Base-by-base conservation (phyloP, 2,888 invertebrate genomes). In the Drosophila trichaetosa region DNA sequence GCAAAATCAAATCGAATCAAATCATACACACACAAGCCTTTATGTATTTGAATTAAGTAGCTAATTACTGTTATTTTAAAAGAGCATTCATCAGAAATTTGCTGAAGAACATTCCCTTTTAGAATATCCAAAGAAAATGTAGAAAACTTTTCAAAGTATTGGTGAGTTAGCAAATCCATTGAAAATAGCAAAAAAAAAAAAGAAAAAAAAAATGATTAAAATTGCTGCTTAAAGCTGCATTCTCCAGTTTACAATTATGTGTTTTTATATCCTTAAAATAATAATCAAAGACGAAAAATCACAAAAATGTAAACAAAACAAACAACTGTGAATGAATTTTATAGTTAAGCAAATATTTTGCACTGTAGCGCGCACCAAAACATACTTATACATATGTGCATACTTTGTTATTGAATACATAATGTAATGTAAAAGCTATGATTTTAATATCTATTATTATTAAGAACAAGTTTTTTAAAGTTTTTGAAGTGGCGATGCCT, bases 261-360 rank as follows among this genome's bases (percentile, higher is more conserved):
- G 51, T 53, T 62, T 38, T 8, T 18, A 27, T 36, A 36, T 24
- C 21, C 33, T 49, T 46, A 46, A 61, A 48, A 40, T 59, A 40
- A 56, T 36, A 58, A 69, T 53, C 53, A 51, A 57, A 49, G 52
- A 31, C 8, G 11, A 38, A 42, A 48, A 62, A 42, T 10, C 51
- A 34, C 21, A 51, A 46, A 54, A 60, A 51, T n/a, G 1, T 33
- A 52, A 13, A 11, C 13, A 36, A 68, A 62, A 34, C 6, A 3
- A 54, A 68, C 27, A 83, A 73, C 84, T 87, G 87, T 87, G 84
- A 87, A 84, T 70, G 60, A 78, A 84, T 87, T 87, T 84, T 82
- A 71, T 84, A 87, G 75, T 73, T 75, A 71, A 74, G 85, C 79
- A 85, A 85, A 81, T 87, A 82, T 85, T 88, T 86, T 88, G 88